Evolutionary conservation across 2,797 vertebrate genomes (phyloP).

Genomic region (Bryconaethiops microstoma): DNA sequence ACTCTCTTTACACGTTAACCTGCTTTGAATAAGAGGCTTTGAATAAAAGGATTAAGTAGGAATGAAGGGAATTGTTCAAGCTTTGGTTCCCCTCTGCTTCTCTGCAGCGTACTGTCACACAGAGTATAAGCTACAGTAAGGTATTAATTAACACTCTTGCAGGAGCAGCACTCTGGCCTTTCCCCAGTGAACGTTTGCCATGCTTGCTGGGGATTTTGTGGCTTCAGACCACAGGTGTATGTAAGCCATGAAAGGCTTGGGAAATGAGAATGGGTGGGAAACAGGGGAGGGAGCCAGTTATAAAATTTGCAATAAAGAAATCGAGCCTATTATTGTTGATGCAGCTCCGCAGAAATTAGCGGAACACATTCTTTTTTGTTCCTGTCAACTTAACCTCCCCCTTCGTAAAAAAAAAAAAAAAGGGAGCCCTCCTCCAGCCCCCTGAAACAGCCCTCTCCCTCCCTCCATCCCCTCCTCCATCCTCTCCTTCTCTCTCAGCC

Average conservation of each 20-base stretch:
- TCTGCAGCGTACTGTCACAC: conserved; percentile 62
- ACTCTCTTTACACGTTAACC: conserved; percentile 47
- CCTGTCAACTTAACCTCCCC: conserved; percentile 89
- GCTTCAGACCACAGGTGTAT: conserved; percentile 76
- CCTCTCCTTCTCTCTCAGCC: conserved; percentile 76
- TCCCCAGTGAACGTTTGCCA: conserved; percentile 61
- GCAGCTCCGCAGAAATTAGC: conserved; percentile 87
- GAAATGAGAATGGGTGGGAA: conserved; percentile 75
- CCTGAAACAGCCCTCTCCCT: conserved; percentile 65
- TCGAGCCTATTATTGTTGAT: conserved; percentile 90
- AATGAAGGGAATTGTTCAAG: conserved; percentile 67
- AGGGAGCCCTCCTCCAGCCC: conserved; percentile 70
- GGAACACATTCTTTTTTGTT: conserved; percentile 88
- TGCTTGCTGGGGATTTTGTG: conserved; percentile 70
- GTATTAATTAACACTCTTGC: conserved; percentile 72
- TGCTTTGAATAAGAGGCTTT: conserved; percentile 42
- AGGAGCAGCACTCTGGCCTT: conserved; percentile 73
- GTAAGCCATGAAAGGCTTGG: conserved; percentile 79
- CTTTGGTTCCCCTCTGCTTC: conserved; percentile 64
- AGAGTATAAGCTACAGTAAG: conserved; percentile 69
- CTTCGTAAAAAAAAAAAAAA: conserved; percentile 77
- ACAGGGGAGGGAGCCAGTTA: conserved; percentile 77
- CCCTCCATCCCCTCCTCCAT: conserved; percentile 78
- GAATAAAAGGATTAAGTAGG: conserved; percentile 39
- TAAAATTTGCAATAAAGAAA: conserved; percentile 86